A percentile compares a stretch with the other conserved stretches of the same genome.
These are phyloP conservation scores for Galendromus occidentalis DNA, from an alignment of 1,140 invertebrate genomes.

Conservation along the genomic window DNA sequence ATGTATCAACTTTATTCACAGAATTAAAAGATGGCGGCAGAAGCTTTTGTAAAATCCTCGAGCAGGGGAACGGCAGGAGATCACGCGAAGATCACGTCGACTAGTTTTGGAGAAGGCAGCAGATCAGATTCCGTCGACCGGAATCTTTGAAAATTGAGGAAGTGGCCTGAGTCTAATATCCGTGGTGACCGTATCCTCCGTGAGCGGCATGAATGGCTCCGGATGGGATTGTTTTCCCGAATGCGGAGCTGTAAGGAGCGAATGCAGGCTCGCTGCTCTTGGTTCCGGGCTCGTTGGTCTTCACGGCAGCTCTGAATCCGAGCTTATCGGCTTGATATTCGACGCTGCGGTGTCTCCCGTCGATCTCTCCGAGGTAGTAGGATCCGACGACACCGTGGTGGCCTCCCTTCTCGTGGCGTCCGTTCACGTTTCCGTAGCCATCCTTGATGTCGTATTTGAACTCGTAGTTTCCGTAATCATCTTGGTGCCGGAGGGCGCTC, in stretches of 20 bases:
- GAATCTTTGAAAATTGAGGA: no score
- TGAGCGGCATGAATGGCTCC: conserved; percentile 5
- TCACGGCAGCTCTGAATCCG: background rate
- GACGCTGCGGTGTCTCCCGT: conserved; percentile 1
- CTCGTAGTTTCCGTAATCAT: conserved; percentile 5
- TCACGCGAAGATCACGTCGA: no score
- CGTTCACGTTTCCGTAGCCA: conserved; percentile 10
- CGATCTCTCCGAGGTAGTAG: conserved; percentile 2
- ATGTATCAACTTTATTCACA: no score
- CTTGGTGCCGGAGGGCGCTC: background rate
- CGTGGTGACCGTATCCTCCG: background rate
- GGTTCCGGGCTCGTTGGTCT: conserved; percentile 3
- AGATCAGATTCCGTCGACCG: no score
- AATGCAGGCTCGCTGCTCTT: conserved; percentile 5
- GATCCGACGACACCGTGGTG: background rate
- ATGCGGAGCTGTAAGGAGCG: background rate
- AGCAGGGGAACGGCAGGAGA: no score
- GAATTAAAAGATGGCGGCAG: no score
- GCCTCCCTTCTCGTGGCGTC: conserved; percentile 1
- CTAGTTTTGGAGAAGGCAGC: no score
- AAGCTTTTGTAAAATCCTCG: no score
- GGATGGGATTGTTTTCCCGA: background rate
- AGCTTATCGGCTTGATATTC: background rate
- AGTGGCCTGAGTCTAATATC: background rate
- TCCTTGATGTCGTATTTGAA: conserved; percentile 11